phyloP scores from a whole-genome alignment of 2,888 invertebrate species.

The Odontomyia ornata region DNA sequence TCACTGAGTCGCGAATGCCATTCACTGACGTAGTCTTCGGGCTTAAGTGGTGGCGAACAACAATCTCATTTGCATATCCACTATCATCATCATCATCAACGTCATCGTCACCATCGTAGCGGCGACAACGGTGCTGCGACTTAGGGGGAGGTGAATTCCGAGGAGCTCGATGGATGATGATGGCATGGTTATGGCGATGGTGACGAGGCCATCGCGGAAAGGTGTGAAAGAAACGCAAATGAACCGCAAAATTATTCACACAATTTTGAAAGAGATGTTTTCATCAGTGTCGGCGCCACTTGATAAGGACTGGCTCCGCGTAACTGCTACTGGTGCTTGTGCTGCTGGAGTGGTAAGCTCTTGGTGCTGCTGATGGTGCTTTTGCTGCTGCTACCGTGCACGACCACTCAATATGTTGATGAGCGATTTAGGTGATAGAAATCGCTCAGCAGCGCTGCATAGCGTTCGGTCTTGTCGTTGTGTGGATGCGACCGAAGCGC shows the following conservation, averaged over 20 bases:
- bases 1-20: conserved; percentile 1
- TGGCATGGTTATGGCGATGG: neutral
- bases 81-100: neutral
- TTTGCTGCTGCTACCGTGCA: neutral
- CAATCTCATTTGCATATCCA: conserved; percentile 16
- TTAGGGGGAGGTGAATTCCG: neutral
- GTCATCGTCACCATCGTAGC: too few species aligned
- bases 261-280: conserved; percentile 15
- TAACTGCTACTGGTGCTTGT: neutral
- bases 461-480: neutral
- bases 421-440: conserved; percentile 1
- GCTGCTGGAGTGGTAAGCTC: neutral
- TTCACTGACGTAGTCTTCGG: conserved; percentile 1
- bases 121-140: neutral
- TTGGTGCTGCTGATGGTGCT: neutral
- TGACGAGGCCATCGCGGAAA: neutral
- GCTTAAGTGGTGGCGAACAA: neutral
- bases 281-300: conserved; percentile 7
- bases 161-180: neutral
- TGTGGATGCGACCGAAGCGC: neutral
- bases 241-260: conserved; percentile 38
- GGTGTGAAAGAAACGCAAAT: conserved; percentile 30
- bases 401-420: conserved; percentile 12
- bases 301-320: neutral
- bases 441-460: too few species aligned